phyloP scores from a whole-genome alignment of 2,113 vertebrate species.

The Cebidichthys violaceus region DNA sequence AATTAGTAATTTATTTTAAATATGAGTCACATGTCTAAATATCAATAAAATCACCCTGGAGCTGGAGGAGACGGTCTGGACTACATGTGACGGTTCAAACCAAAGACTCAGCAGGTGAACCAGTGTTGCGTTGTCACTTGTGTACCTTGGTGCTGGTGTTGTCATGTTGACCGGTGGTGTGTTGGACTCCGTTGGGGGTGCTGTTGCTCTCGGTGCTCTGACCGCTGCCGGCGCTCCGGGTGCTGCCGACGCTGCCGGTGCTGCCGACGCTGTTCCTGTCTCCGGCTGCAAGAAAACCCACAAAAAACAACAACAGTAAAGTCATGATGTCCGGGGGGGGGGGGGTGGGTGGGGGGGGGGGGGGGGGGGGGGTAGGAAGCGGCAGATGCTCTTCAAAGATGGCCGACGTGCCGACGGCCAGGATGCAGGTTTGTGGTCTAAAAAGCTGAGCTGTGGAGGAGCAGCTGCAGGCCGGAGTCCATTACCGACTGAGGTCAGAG shows the following conservation, averaged over 20 bases:
- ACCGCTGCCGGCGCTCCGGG: conserved; percentile 94
- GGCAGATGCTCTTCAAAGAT: conserved; percentile 18
- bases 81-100: too few relatives aligned
- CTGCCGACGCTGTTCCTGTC: conserved; percentile 96
- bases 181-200: conserved; percentile 73
- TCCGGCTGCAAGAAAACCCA: conserved; percentile 82
- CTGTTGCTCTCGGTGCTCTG: conserved; percentile 93
- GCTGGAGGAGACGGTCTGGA: too few relatives aligned
- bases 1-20: too few relatives aligned
- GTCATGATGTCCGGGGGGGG: too few relatives aligned
- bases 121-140: neutral
- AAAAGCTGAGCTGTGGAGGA: conserved; percentile 35
- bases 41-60: neutral
- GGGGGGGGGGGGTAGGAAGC: neutral
- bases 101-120: too few relatives aligned
- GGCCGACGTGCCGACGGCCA: too few relatives aligned
- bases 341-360: too few relatives aligned
- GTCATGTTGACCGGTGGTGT: conserved; percentile 55
- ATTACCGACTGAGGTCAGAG: neutral
- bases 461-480: conserved; percentile 23
- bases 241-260: conserved; percentile 93
- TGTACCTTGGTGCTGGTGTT: conserved; percentile 64
- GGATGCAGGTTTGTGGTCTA: conserved; percentile 36
- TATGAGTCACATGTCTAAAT: too few relatives aligned
- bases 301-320: neutral